Evolutionary conservation across 2,797 vertebrate species (phyloP).

Genomic region (Emydoidea blandingii): DNA sequence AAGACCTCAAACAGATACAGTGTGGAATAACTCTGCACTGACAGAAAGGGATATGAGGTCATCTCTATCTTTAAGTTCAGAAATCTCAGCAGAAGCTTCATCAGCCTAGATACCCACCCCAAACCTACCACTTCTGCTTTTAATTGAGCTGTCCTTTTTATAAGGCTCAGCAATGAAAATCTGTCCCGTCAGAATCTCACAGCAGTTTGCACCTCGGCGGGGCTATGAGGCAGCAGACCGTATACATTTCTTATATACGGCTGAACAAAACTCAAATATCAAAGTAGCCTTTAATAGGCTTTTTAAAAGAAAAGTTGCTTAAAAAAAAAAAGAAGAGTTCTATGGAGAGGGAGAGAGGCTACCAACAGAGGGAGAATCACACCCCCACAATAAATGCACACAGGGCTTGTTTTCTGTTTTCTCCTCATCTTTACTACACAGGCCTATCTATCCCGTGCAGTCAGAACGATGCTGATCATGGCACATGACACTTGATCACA

Average conservation of each 20-base stretch:
- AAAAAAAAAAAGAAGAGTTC: neutral
- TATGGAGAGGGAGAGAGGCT: neutral
- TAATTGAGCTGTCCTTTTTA: neutral
- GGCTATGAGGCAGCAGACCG: neutral
- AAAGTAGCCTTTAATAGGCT: neutral
- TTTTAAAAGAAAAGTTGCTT: neutral
- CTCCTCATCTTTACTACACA: neutral
- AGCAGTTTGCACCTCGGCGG: neutral
- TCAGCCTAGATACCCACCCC: neutral
- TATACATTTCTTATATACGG: neutral
- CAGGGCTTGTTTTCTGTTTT: neutral
- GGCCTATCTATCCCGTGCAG: neutral
- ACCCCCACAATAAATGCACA: neutral
- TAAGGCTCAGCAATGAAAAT: neutral
- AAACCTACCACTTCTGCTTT: neutral
- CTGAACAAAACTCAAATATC: neutral
- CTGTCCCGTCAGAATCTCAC: neutral
- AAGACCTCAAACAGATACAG: conserved; percentile 31
- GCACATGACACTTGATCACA: neutral
- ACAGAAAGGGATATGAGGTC: conserved; percentile 57
- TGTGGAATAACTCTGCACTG: conserved; percentile 51
- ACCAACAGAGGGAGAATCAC: neutral
- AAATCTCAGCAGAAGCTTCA: too few relatives aligned
- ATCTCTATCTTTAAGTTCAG: conserved; percentile 12
- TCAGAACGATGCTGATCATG: too few relatives aligned